A percentile compares a stretch with the other conserved stretches of the same genome.
Conservation (phyloP, 2,113 vertebrate genomes). For the Pungitius pungitius region DNA sequence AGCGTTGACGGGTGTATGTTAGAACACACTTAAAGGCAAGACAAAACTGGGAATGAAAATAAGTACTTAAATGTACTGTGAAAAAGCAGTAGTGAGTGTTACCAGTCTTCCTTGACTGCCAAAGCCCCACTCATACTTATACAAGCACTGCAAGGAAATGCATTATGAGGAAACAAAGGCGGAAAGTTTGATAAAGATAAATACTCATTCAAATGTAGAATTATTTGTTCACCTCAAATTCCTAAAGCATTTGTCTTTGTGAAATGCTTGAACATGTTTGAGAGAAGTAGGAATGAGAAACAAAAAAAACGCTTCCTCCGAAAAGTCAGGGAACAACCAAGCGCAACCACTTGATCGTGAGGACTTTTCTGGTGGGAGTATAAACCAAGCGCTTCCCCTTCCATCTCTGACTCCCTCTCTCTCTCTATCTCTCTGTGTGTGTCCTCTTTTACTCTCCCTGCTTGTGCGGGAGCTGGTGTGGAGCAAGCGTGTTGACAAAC, state of each 20-base stretch:
- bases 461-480: slow-evolving; percentile 34
- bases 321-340: background rate
- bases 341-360: background rate
- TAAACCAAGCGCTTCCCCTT: background rate
- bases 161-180: background rate
- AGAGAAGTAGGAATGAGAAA: background rate
- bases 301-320: background rate
- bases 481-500: slow-evolving; percentile 53
- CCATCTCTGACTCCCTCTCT: slow-evolving; percentile 11
- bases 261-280: background rate
- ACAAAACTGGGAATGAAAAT: background rate
- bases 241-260: background rate
- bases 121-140: background rate
- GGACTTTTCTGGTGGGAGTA: background rate
- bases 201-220: too few species aligned
- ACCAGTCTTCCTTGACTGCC: background rate
- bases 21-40: background rate
- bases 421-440: background rate
- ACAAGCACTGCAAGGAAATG: background rate
- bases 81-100: background rate
- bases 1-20: background rate
- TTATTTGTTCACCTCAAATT: background rate
- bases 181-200: background rate
- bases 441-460: slow-evolving; percentile 2
- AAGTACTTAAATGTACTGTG: too few species aligned